Percentiles rank a stretch among this genome's conserved stretches.
Conservation (phyloP, 2,888 invertebrate genomes). For the Villa cingulata region DNA sequence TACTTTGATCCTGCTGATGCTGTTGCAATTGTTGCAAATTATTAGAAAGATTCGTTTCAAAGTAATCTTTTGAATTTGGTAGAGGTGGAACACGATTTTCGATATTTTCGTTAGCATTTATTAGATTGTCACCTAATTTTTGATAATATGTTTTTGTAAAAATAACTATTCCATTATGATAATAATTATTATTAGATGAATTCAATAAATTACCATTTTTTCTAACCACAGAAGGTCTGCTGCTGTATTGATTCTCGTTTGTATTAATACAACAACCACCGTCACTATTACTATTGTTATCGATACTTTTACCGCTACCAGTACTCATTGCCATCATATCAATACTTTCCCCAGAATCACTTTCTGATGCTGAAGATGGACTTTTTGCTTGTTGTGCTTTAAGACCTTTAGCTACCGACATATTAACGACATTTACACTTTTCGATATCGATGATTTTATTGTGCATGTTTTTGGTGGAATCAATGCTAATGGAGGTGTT, state of each 20-base stretch:
- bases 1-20: too few species aligned
- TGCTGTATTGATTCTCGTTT: not conserved
- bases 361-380: not conserved
- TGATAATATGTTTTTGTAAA: too few species aligned
- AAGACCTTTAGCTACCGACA: conserved; percentile 26
- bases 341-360: too few species aligned
- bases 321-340: too few species aligned
- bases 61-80: conserved; percentile 18
- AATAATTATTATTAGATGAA: not conserved
- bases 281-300: not conserved
- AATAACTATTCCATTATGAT: too few species aligned
- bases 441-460: conserved; percentile 34
- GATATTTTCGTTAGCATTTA: conserved; percentile 9
- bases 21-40: not conserved
- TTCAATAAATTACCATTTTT: not conserved
- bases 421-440: conserved; percentile 34
- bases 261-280: not conserved
- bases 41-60: conserved; percentile 8
- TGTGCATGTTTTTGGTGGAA: conserved; percentile 32
- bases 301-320: not conserved
- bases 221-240: conserved; percentile 13
- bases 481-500: conserved; percentile 31
- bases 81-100: conserved; percentile 17
- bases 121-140: not conserved
- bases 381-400: conserved; percentile 14